Conservation (phyloP, 1,140 invertebrate species). For the Parapsyche elsis region DNA sequence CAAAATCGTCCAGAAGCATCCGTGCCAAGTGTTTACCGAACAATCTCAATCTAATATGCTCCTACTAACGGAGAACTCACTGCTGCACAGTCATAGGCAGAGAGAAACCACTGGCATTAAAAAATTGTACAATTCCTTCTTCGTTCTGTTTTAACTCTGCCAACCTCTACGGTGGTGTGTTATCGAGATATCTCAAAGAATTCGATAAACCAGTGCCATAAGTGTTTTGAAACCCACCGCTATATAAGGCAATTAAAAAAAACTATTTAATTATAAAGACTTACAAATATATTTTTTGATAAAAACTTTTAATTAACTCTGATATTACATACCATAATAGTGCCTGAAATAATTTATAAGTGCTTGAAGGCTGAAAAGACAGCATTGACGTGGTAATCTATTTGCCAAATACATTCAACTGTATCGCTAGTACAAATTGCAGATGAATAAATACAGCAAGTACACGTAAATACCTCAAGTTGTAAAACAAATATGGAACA, state of each 20-base stretch:
- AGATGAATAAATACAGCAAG: neutral
- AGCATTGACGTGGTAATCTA: neutral
- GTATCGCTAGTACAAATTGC: slow-evolving; percentile 1
- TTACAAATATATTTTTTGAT: neutral
- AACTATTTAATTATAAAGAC: slow-evolving; percentile 2
- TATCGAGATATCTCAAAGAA: neutral
- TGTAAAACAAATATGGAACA: too few species aligned
- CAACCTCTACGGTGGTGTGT: neutral
- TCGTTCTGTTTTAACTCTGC: slow-evolving; percentile 81
- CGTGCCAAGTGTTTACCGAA: slow-evolving; percentile 30
- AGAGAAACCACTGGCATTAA: slow-evolving; percentile 84
- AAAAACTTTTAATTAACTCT: neutral
- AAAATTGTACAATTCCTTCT: slow-evolving; percentile 86
- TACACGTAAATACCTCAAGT: neutral
- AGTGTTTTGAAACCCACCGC: slow-evolving; percentile 7
- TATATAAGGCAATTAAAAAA: neutral
- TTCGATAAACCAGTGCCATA: slow-evolving; percentile 20
- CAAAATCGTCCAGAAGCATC: neutral
- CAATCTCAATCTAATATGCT: slow-evolving; percentile 67
- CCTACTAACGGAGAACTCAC: slow-evolving; percentile 74
- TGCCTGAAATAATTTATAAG: slow-evolving; percentile 4
- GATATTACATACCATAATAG: neutral
- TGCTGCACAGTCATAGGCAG: slow-evolving; percentile 82
- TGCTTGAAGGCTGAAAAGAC: neutral
- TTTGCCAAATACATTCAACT: slow-evolving; percentile 11